phyloP scores from a whole-genome alignment of 92 coral and sea anemone genomes.

The Porites evermanni region DNA sequence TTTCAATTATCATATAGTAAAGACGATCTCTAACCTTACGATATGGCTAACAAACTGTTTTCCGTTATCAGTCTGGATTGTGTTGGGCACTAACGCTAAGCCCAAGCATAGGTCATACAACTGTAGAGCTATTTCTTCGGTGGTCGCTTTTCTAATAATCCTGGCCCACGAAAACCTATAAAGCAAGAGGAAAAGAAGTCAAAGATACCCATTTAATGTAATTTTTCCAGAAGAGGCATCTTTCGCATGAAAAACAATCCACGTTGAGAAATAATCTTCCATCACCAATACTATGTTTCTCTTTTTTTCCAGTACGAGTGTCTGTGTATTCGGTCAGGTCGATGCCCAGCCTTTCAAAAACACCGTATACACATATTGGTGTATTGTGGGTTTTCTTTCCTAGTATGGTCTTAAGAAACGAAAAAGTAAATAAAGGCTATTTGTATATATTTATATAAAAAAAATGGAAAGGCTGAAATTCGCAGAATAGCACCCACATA shows the following conservation, averaged over 20 bases:
- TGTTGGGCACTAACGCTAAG: neutral
- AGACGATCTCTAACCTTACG: neutral
- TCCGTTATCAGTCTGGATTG: neutral
- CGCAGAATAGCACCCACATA: no score
- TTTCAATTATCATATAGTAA: neutral
- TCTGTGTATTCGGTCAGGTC: neutral
- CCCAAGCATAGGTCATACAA: neutral
- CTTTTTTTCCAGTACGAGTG: neutral
- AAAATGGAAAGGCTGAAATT: no score
- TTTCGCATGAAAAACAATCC: neutral
- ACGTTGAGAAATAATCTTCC: neutral
- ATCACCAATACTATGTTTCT: neutral
- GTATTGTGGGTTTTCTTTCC: neutral
- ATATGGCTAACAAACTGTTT: neutral
- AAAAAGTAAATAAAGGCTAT: neutral
- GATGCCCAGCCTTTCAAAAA: neutral
- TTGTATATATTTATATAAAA: neutral
- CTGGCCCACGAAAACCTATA: neutral
- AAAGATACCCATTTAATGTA: no score
- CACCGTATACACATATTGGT: neutral
- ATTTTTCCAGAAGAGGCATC: neutral
- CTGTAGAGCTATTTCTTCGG: neutral
- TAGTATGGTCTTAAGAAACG: neutral
- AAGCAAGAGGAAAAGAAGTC: neutral
- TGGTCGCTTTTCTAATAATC: neutral